A percentile compares a stretch with the other conserved stretches of the same genome.
phyloP scores from a whole-genome alignment of 2,113 vertebrate species.

The Junco hyemalis region DNA sequence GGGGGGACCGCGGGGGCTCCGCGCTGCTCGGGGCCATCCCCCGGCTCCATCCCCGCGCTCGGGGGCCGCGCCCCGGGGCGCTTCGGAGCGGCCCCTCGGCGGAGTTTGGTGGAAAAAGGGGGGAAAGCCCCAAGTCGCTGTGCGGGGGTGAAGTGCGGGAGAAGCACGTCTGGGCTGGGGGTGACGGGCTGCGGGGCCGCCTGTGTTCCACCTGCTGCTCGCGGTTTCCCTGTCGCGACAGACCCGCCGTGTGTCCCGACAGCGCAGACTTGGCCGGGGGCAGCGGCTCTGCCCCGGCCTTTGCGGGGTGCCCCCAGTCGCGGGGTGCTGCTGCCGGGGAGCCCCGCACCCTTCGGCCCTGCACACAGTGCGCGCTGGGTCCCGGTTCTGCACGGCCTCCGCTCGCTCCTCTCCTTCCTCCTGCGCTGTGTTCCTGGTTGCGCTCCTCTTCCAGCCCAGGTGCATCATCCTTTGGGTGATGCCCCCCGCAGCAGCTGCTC shows the following conservation, averaged over 20 bases:
- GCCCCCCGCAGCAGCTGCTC: not conserved
- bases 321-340: not conserved
- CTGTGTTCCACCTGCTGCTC: conserved; percentile 16
- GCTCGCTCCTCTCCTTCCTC: not conserved
- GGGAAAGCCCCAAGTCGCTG: not conserved
- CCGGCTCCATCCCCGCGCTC: not conserved
- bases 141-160: not conserved
- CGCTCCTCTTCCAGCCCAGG: not conserved
- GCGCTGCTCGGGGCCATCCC: not conserved
- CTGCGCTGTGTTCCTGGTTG: too few species aligned
- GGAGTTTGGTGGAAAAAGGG: not conserved
- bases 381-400: not conserved
- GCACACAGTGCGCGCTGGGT: not conserved
- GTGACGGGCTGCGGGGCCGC: not conserved
- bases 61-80: not conserved
- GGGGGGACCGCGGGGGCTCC: not conserved
- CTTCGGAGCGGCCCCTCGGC: not conserved
- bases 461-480: not conserved
- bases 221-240: not conserved
- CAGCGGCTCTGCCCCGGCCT: not conserved
- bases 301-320: not conserved
- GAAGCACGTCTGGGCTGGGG: not conserved
- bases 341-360: not conserved
- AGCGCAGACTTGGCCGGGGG: not conserved
- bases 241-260: not conserved